These are phyloP conservation scores for Cydia strobilella DNA, from an alignment of 1,140 invertebrate species.

Conservation along the genomic window DNA sequence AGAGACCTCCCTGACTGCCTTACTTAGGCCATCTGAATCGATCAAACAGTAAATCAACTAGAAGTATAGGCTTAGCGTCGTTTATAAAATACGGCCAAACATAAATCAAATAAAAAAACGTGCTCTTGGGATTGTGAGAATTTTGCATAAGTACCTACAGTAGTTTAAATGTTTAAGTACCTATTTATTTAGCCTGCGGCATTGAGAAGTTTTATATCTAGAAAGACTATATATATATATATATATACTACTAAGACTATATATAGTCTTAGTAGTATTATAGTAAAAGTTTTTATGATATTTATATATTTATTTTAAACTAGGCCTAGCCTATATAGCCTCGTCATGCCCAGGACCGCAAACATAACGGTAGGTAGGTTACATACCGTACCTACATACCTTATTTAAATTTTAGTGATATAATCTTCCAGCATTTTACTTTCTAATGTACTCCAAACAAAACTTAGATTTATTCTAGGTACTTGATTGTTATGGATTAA, in stretches of 20 bases:
- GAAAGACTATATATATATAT: too few species aligned
- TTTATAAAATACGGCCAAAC: slow-evolving; percentile 26
- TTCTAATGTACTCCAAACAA: not conserved
- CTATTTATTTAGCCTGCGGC: not conserved
- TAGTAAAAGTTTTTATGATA: too few species aligned
- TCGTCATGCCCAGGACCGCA: too few species aligned
- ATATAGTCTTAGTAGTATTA: too few species aligned
- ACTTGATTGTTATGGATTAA: slow-evolving; percentile 19
- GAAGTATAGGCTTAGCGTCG: slow-evolving; percentile 24
- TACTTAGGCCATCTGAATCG: slow-evolving; percentile 7
- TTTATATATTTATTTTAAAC: too few species aligned
- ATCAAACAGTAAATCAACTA: slow-evolving; percentile 28
- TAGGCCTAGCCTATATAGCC: too few species aligned
- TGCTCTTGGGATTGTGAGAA: slow-evolving; percentile 16
- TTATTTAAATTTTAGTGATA: not conserved
- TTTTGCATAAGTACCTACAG: not conserved
- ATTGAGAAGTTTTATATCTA: not conserved
- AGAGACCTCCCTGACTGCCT: slow-evolving; percentile 24
- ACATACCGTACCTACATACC: not conserved
- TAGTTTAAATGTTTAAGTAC: not conserved
- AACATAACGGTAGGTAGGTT: too few species aligned
- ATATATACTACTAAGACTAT: too few species aligned
- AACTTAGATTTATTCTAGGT: not conserved
- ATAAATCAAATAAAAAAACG: slow-evolving; percentile 24
- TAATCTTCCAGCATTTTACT: not conserved